Evolutionary conservation across 2,797 vertebrate genomes (phyloP).

Genomic region (Aulostomus chinensis): DNA sequence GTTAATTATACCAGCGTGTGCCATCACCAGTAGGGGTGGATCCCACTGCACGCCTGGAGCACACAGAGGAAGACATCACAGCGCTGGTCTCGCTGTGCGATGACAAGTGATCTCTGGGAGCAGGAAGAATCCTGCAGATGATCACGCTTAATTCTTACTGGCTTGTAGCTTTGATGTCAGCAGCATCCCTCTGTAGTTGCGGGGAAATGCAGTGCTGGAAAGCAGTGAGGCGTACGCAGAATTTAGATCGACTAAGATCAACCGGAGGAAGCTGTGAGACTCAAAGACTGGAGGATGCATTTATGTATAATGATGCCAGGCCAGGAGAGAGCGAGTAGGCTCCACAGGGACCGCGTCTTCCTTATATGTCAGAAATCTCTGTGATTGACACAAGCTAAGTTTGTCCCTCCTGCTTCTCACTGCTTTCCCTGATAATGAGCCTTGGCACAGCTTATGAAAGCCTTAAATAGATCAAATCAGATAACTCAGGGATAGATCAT

Average conservation of each 20-base stretch:
- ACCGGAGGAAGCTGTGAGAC: slow-evolving; percentile 38
- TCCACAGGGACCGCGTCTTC: slow-evolving; percentile 40
- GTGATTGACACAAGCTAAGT: slow-evolving; percentile 56
- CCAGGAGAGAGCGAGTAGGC: slow-evolving; percentile 15
- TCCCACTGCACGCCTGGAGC: too few species aligned
- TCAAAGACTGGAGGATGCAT: slow-evolving; percentile 42
- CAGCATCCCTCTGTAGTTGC: slow-evolving; percentile 24
- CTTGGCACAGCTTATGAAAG: slow-evolving; percentile 51
- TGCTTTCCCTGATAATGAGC: slow-evolving; percentile 48
- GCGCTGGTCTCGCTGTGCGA: too few species aligned
- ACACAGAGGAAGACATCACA: too few species aligned
- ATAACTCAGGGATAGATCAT: slow-evolving; percentile 48
- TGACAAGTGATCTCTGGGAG: background rate
- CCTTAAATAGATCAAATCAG: slow-evolving; percentile 66
- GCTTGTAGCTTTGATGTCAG: slow-evolving; percentile 23
- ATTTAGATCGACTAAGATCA: slow-evolving; percentile 38
- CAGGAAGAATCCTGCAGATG: slow-evolving; percentile 3
- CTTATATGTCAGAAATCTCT: slow-evolving; percentile 51
- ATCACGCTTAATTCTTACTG: slow-evolving; percentile 12
- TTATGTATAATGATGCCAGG: slow-evolving; percentile 48
- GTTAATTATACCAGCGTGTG: too few species aligned
- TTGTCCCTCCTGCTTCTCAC: slow-evolving; percentile 42
- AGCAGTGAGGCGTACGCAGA: slow-evolving; percentile 37
- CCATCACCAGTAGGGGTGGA: too few species aligned
- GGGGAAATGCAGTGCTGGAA: slow-evolving; percentile 16